Conservation (phyloP, 2,113 vertebrate species). For the Megaceryle maxima region DNA sequence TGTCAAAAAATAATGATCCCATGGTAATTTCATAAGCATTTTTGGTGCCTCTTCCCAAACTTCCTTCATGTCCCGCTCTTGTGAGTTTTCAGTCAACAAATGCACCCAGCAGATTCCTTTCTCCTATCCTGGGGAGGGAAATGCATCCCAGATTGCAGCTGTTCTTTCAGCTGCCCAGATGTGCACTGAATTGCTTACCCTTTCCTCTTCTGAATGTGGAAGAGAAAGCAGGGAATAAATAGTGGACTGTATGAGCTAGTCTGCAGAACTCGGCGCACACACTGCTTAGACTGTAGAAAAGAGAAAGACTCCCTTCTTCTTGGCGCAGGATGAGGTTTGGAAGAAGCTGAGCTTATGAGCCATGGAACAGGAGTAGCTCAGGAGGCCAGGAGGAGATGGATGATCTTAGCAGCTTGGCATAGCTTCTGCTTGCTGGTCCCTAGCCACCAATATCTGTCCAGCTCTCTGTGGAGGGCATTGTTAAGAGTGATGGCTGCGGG, state of each 20-base stretch:
- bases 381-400: not conserved
- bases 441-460: not conserved
- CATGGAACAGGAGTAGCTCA: not conserved
- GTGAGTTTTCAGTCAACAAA: not conserved
- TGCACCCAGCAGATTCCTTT: not conserved
- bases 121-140: not conserved
- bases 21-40: not conserved
- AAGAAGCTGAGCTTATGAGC: not conserved
- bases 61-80: not conserved
- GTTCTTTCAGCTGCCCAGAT: slow-evolving; percentile 7
- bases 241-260: not conserved
- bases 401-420: not conserved
- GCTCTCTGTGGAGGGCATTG: not conserved
- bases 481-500: not conserved
- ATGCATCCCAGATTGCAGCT: not conserved
- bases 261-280: not conserved
- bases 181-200: not conserved
- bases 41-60: not conserved
- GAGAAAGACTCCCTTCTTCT: not conserved
- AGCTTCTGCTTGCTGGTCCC: not conserved
- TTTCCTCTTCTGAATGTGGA: not conserved
- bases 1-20: not conserved
- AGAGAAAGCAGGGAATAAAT: not conserved
- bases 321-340: not conserved
- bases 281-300: not conserved